Evolutionary conservation across 2,888 invertebrate species (phyloP).

Genomic region (Eristalis arbustorum): DNA sequence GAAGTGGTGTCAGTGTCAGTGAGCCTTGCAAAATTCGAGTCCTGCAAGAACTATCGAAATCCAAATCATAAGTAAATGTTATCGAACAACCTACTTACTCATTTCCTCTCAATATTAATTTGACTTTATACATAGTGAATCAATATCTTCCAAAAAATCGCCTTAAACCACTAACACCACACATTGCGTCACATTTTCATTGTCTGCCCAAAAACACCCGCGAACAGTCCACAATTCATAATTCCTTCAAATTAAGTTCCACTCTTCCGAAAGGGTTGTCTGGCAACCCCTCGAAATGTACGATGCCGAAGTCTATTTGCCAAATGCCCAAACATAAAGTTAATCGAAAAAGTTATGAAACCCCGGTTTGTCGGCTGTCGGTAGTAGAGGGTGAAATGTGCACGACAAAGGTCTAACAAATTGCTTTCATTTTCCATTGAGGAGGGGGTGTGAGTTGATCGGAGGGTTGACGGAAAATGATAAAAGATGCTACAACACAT

Average conservation of each 20-base stretch:
- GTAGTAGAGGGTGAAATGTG: conserved; percentile 47
- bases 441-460: conserved; percentile 5
- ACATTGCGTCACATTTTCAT: too few species aligned
- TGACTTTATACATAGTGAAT: too few species aligned
- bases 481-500: conserved; percentile 67
- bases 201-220: conserved; percentile 14
- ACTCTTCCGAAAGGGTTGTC: conserved; percentile 51
- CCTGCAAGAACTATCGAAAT: too few species aligned
- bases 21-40: too few species aligned
- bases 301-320: conserved; percentile 63
- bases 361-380: conserved; percentile 18
- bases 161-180: too few species aligned
- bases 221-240: conserved; percentile 69
- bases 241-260: conserved; percentile 55
- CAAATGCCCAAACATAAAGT: conserved; percentile 69
- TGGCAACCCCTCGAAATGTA: conserved; percentile 50
- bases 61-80: too few species aligned
- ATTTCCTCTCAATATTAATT: too few species aligned
- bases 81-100: too few species aligned
- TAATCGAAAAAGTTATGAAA: conserved; percentile 71
- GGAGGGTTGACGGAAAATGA: conserved; percentile 39
- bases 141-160: too few species aligned
- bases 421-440: conserved; percentile 57
- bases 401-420: conserved; percentile 69
- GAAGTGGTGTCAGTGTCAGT: too few species aligned